Evolutionary conservation across 2,113 vertebrate species (phyloP).

Genomic region (Geococcyx californianus): DNA sequence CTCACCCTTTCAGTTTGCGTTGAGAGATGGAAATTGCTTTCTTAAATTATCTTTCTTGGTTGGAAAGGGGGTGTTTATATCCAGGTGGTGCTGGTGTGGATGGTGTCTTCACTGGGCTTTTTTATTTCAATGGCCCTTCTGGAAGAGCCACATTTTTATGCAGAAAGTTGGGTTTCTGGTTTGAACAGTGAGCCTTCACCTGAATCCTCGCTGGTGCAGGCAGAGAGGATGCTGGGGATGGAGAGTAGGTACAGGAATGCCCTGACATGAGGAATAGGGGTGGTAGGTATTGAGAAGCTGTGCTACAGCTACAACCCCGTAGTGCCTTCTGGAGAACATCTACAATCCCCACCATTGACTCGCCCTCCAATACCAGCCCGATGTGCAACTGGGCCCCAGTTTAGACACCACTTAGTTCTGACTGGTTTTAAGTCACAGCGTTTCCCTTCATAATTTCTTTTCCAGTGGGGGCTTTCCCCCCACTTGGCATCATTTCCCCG

Average conservation of each 20-base stretch:
- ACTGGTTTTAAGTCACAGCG: neutral
- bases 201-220: neutral
- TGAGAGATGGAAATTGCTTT: neutral
- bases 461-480: slow-evolving; percentile 23
- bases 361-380: neutral
- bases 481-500: neutral
- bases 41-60: neutral
- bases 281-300: neutral
- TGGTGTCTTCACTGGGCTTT: neutral
- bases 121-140: neutral
- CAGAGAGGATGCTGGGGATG: neutral
- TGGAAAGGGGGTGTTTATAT: neutral
- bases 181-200: neutral
- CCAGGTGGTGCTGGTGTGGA: neutral
- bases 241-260: neutral
- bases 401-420: neutral
- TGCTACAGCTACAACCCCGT: neutral
- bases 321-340: neutral
- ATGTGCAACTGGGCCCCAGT: neutral
- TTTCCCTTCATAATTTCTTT: neutral
- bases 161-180: neutral
- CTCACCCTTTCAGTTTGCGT: neutral
- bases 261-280: neutral
- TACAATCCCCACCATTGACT: neutral
- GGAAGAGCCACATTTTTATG: neutral